Evolutionary conservation across 2,113 vertebrate genomes (phyloP).

Genomic region (Ondatra zibethicus): DNA sequence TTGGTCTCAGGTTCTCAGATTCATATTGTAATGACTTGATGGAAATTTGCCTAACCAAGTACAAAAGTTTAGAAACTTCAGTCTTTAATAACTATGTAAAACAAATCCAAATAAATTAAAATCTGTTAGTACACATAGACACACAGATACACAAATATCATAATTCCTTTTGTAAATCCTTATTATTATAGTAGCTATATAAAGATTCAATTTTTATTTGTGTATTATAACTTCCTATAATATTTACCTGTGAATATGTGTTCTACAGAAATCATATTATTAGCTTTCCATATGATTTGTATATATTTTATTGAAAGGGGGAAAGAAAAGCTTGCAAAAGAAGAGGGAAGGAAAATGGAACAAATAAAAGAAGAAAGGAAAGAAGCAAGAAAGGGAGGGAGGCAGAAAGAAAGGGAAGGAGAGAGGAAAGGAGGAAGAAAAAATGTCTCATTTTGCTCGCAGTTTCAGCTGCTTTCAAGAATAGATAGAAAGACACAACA

Average conservation of each 20-base stretch:
- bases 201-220: too few species aligned
- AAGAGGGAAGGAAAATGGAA: neutral
- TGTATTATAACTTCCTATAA: neutral
- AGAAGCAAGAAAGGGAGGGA: rapidly evolving
- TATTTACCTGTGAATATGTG: neutral
- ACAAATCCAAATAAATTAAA: neutral
- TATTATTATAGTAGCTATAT: neutral
- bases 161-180: neutral
- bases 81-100: neutral
- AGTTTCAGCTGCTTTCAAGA: neutral
- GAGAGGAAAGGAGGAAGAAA: rapidly evolving
- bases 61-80: neutral
- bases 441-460: neutral
- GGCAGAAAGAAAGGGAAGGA: neutral
- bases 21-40: neutral
- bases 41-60: neutral
- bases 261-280: neutral
- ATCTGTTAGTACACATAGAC: neutral
- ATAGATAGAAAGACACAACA: neutral
- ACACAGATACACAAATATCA: neutral
- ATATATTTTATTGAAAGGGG: neutral
- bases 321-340: neutral
- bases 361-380: neutral
- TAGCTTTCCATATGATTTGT: neutral
- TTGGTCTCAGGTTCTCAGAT: neutral